Evolutionary conservation across 1,140 invertebrate genomes (phyloP), one percentile per base, ranked within the genome.

Genomic region (Aphis craccivora): DNA sequence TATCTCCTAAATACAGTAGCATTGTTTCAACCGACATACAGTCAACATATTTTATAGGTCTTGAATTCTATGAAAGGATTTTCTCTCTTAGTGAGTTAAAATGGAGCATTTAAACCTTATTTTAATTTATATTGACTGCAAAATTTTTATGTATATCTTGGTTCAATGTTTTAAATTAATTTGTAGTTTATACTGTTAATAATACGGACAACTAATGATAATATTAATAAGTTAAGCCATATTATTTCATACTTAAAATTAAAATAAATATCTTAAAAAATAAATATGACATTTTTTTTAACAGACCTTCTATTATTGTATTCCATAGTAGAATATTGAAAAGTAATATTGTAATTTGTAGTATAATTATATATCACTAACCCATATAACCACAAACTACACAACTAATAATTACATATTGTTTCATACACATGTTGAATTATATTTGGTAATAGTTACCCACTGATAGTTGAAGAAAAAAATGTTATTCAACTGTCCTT

Each of bases 401-500:
- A 48, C 2, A 48, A 48, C 48, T 87, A 48, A 87, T 48, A 86
- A 87, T 87, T 87, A 87, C 25, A 87, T 45, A 45, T 87, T 87
- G 86, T 45, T 35, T 48, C 30, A 48, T n/a, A 86, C 25, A 30
- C 14, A 7, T 67, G 11, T 67, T 48, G 14, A 87, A 48, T 48
- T n/a, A 35, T 48, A 48, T 14, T 48, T 48, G 30, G 43, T 35
- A n/a, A 67, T 67, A 48, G 86, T 87, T 35, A 48, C 43, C 30
- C 23, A 45, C 86, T 30, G 6, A 87, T 30, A 48, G 30, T n/a
- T 67, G 48, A 89, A 53, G 87, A 53, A 53, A 35, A 88, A 53
- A 89, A 35, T 43, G 30, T 45, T 45, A 86, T 30, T 87, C 35
- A 43, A 23, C 30, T 87, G 48, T 89, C 87, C 87, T 89, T 89